Conservation (phyloP, 2,888 invertebrate genomes). For the Chrysomela aeneicollis region DNA sequence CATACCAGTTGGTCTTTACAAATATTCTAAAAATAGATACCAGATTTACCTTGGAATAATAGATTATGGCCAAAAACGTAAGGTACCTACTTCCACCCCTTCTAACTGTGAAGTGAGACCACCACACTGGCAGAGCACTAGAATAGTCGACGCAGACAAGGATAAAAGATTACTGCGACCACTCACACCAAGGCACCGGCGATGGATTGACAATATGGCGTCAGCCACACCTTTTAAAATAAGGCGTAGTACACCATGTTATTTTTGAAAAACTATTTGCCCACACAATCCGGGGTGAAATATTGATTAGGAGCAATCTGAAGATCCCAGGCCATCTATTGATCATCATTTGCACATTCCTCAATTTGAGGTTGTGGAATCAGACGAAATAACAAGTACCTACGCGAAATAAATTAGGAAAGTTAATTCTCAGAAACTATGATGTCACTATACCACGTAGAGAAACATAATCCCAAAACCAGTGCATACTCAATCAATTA, state of each 20-base stretch:
- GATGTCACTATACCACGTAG: slow-evolving; percentile 9
- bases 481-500: slow-evolving; percentile 11
- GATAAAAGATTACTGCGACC: slow-evolving; percentile 34
- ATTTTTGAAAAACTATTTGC: slow-evolving; percentile 25
- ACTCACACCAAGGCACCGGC: slow-evolving; percentile 35
- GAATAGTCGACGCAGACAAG: slow-evolving; percentile 30
- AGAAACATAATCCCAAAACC: slow-evolving; percentile 10
- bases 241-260: slow-evolving; percentile 54
- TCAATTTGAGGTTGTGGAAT: not conserved
- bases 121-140: slow-evolving; percentile 12
- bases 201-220: slow-evolving; percentile 59
- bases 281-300: not conserved
- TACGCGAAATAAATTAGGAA: not conserved
- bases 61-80: slow-evolving; percentile 29
- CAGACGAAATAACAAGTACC: not conserved
- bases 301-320: not conserved
- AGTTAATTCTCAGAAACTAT: not conserved
- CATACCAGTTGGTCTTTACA: not conserved
- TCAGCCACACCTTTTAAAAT: slow-evolving; percentile 60
- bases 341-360: not conserved
- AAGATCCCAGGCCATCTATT: not conserved
- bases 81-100: slow-evolving; percentile 53
- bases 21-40: slow-evolving; percentile 51
- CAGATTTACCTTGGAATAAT: slow-evolving; percentile 27
- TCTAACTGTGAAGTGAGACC: slow-evolving; percentile 48